phyloP scores from a whole-genome alignment of 2,797 vertebrate species.

The Cichlasoma orientale region DNA sequence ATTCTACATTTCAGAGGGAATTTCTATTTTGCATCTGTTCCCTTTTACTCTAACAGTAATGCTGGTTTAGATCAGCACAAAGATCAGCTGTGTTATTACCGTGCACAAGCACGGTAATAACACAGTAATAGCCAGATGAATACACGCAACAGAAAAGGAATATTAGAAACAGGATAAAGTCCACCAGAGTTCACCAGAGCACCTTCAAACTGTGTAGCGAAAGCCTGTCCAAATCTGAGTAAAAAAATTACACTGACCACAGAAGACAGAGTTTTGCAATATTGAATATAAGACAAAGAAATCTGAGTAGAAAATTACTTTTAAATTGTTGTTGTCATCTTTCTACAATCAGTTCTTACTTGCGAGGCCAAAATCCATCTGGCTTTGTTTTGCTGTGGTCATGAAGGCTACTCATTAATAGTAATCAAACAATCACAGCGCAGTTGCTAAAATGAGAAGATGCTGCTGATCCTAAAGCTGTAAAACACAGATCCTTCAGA shows the following conservation, averaged over 20 bases:
- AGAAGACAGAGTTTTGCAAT: not conserved
- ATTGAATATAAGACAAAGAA: not conserved
- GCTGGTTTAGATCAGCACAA: not conserved
- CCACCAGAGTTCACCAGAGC: constrained; percentile 21
- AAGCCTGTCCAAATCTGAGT: not conserved
- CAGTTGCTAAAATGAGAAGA: constrained; percentile 20
- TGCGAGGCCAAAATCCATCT: constrained; percentile 42
- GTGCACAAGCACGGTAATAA: not conserved
- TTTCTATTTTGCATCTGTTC: not conserved
- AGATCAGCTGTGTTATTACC: too few relatives aligned
- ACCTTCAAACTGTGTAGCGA: not conserved
- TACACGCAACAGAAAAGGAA: not conserved
- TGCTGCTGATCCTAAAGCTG: constrained; percentile 10
- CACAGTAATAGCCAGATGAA: not conserved
- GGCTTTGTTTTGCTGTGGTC: constrained; percentile 43
- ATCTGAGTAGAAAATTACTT: constrained; percentile 17
- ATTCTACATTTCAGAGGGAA: not conserved
- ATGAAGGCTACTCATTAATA: constrained; percentile 17
- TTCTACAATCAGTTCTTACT: constrained; percentile 17
- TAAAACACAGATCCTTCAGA: constrained; percentile 47
- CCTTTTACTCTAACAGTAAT: not conserved
- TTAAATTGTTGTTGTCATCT: not conserved
- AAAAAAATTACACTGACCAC: not conserved
- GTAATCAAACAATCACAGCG: constrained; percentile 9
- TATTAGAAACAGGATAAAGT: constrained; percentile 14